Conservation (phyloP, 64 coral and sea anemone genomes). For the Porites lutea region DNA sequence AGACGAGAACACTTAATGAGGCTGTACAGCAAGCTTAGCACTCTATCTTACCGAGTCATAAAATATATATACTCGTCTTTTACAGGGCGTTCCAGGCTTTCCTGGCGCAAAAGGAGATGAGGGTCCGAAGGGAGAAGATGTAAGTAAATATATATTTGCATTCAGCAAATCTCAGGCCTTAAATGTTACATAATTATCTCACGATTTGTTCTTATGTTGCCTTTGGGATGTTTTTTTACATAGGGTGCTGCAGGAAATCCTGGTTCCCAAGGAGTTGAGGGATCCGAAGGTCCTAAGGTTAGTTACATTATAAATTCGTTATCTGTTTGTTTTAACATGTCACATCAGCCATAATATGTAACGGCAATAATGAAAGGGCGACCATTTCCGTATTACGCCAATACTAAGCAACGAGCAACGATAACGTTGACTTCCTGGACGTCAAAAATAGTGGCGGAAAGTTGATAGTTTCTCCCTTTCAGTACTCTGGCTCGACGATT, state of each 20-base stretch:
- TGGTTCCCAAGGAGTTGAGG: conserved; percentile 40
- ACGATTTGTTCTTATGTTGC: neutral
- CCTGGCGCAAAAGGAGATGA: conserved; percentile 63
- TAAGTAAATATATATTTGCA: neutral
- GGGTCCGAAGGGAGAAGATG: conserved; percentile 68
- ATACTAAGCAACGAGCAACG: too few species aligned
- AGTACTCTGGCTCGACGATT: too few species aligned
- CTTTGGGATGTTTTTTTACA: neutral
- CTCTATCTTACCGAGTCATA: too few species aligned
- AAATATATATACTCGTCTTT: neutral
- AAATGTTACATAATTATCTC: neutral
- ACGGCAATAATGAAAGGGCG: neutral
- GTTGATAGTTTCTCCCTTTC: too few species aligned
- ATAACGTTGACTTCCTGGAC: too few species aligned
- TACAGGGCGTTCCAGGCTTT: conserved; percentile 31
- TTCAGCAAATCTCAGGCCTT: neutral
- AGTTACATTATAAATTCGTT: neutral
- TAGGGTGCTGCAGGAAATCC: conserved; percentile 35
- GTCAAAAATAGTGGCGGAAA: too few species aligned
- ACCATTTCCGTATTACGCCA: too few species aligned
- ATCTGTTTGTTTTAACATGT: neutral
- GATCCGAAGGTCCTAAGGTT: conserved; percentile 65
- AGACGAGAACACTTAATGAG: too few species aligned
- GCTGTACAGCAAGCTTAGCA: neutral
- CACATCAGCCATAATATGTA: too few species aligned